Percentiles rank a stretch among this genome's conserved stretches.
Conservation (phyloP, 2,113 vertebrate genomes). For the Carassius auratus region DNA sequence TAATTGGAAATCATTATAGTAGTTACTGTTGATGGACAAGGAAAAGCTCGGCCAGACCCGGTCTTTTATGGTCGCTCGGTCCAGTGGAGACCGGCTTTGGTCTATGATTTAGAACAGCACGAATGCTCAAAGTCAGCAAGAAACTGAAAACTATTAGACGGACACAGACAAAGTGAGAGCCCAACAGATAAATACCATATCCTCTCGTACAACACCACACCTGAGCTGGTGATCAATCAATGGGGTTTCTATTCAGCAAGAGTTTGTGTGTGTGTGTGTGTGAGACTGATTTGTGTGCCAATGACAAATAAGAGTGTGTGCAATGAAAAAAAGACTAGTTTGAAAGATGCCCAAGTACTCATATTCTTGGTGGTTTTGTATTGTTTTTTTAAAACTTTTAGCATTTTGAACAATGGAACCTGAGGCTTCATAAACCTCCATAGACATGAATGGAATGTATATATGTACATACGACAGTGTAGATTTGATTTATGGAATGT, state of each 20-base stretch:
- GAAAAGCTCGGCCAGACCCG: constrained; percentile 26
- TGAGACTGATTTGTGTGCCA: constrained; percentile 15
- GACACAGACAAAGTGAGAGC: constrained; percentile 61
- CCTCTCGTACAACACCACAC: constrained; percentile 56
- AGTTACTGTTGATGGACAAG: constrained; percentile 32
- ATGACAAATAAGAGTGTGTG: neutral
- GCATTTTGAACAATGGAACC: neutral
- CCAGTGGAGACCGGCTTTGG: constrained; percentile 62
- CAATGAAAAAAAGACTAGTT: neutral
- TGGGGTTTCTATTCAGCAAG: constrained; percentile 49
- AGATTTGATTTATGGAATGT: no score
- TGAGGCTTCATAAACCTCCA: neutral
- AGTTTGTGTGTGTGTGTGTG: constrained; percentile 15
- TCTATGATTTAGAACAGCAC: constrained; percentile 68
- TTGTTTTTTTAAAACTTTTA: neutral
- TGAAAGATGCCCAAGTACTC: neutral
- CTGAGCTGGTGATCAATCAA: constrained; percentile 61
- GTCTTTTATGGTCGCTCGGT: constrained; percentile 47
- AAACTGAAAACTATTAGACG: constrained; percentile 60
- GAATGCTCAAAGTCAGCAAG: constrained; percentile 69
- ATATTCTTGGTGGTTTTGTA: neutral
- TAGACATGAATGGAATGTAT: neutral
- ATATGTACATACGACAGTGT: no score
- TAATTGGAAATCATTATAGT: constrained; percentile 48
- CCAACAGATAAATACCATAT: constrained; percentile 68